phyloP scores from a whole-genome alignment of 2,113 vertebrate species.

The Antidorcas marsupialis region DNA sequence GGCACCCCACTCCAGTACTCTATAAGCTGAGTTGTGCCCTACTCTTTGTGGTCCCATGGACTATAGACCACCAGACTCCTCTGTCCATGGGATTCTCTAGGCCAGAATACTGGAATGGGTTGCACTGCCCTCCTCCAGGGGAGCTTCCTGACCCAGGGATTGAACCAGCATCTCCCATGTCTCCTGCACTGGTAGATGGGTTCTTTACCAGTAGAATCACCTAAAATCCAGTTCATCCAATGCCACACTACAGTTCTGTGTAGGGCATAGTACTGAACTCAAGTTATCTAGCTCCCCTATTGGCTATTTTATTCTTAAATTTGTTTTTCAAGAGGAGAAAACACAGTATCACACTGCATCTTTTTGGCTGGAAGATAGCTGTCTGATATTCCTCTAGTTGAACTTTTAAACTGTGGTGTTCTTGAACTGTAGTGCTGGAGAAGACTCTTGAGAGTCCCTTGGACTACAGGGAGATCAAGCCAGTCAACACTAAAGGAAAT shows the following conservation, averaged over 20 bases:
- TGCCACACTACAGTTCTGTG: not conserved
- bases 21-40: not conserved
- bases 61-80: not conserved
- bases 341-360: not conserved
- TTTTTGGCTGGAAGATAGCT: not conserved
- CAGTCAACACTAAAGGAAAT: not conserved
- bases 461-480: not conserved
- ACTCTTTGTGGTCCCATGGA: not conserved
- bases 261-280: not conserved
- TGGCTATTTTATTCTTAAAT: not conserved
- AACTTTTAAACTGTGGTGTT: not conserved
- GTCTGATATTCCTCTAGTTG: not conserved
- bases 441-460: not conserved
- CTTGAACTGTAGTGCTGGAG: not conserved
- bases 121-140: not conserved
- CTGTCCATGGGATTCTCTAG: not conserved
- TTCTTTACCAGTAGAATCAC: not conserved
- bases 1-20: too few relatives aligned
- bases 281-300: not conserved
- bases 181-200: not conserved
- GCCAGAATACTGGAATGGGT: not conserved
- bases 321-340: not conserved
- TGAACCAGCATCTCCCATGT: not conserved
- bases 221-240: not conserved
- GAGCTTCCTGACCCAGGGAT: not conserved